These are phyloP conservation scores for Macrophya annulata DNA, from an alignment of 2,888 invertebrate genomes.

Conservation along the genomic window DNA sequence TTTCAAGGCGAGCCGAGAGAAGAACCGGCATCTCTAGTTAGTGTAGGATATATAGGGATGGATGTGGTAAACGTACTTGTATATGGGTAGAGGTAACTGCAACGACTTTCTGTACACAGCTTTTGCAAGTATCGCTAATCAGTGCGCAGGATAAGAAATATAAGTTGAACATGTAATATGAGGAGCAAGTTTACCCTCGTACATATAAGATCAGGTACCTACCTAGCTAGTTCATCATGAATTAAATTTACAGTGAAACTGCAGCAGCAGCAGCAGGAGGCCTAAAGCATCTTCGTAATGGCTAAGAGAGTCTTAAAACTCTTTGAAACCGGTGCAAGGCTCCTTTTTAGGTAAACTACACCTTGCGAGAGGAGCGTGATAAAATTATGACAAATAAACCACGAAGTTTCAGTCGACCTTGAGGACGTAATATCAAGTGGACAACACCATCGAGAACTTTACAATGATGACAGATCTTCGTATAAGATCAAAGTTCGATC, in stretches of 20 bases:
- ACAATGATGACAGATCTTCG: neutral
- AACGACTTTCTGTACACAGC: too few species aligned
- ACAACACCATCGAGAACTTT: neutral
- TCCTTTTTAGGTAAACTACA: slow-evolving; percentile 13
- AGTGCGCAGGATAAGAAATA: neutral
- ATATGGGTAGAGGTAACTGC: neutral
- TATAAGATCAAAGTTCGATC: neutral
- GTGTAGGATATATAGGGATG: neutral
- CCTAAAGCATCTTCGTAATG: neutral
- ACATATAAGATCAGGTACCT: neutral
- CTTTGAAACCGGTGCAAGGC: slow-evolving; percentile 20
- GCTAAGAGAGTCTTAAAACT: neutral
- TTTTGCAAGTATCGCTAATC: neutral
- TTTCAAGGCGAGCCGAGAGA: slow-evolving; percentile 62
- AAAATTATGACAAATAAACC: slow-evolving; percentile 26
- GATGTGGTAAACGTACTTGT: too few species aligned
- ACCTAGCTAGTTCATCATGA: neutral
- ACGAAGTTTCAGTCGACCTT: slow-evolving; percentile 4
- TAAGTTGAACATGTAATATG: neutral
- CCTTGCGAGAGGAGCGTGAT: neutral
- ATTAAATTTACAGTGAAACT: neutral
- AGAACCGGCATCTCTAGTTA: slow-evolving; percentile 23
- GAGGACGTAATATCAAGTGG: slow-evolving; percentile 10
- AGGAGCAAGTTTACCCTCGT: neutral
- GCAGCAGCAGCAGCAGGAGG: neutral